Percentiles rank a stretch among this genome's conserved stretches.
Evolutionary conservation across 1,140 invertebrate species (phyloP).

Genomic region (Lamellibrachia luymesi): DNA sequence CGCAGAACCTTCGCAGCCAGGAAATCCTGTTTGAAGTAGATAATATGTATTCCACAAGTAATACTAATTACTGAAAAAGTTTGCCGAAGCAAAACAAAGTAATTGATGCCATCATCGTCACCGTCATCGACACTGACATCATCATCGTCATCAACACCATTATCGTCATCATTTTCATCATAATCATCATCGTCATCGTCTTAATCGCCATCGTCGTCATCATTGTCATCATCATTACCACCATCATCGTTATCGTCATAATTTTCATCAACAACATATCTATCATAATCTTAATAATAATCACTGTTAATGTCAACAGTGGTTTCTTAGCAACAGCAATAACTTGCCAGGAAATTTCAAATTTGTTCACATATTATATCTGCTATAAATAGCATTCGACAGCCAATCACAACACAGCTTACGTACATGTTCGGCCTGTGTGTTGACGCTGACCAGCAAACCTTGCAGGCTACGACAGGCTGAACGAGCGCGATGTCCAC

Average conservation of each 20-base stretch:
- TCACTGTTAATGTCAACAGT: not conserved
- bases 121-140: no score
- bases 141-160: no score
- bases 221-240: no score
- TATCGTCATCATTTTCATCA: no score
- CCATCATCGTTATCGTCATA: not conserved
- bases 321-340: not conserved
- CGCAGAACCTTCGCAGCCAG: conserved; percentile 7
- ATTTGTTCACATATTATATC: no score
- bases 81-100: no score
- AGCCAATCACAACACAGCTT: not conserved
- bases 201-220: no score
- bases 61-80: not conserved
- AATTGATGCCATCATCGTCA: no score
- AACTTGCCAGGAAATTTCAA: not conserved
- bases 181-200: no score
- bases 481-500: not conserved
- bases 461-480: conserved; percentile 1
- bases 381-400: no score
- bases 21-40: not conserved
- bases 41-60: not conserved
- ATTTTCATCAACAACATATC: not conserved
- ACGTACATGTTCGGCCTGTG: not conserved
- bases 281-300: not conserved
- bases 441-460: conserved; percentile 14